Base-by-base conservation (phyloP, 2,113 vertebrate genomes). In the Rhegmatorhina hoffmannsi region DNA sequence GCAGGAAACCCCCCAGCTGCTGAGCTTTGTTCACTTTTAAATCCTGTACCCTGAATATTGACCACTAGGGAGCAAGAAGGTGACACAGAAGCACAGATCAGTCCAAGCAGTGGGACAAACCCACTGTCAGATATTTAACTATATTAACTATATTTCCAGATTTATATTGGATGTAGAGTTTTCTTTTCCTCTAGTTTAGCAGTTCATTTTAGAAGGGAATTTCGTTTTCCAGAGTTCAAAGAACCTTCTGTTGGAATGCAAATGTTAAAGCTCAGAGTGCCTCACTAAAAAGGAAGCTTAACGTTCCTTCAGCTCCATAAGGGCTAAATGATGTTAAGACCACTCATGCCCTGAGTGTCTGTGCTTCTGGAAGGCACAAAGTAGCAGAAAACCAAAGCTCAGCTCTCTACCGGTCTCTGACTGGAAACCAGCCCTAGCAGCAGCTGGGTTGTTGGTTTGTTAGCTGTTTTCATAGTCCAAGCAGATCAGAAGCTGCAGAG, bases 1-100 rank as follows among this genome's bases (percentile, higher is more conserved):
- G 49, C 52, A 97, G 67, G 95, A 97, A 94, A 79, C 24, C n/a
- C 55, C 88, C 55, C 47, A 95, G 90, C 89, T 93, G 86, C 88
- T 95, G 68, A 72, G 33, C 36, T 93, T 91, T 91, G 31, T 74
- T 94, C 67, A 26, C 10, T 83, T 55, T 49, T 87, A 28, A 69
- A 36, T 76, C 44, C 36, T 86, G 84, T 47, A 43, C 18, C 14
- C 25, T 89, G 31, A 20, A 21, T 84, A 67, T 64, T 63, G 56
- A 82, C 44, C 31, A 15, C 40, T 31, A 79, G 44, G 34, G 40
- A 95, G 43, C 47, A 38, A 75, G 44, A 60, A 84, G 36, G 23
- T 72, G 33, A 24, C 72, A 36, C 50, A 44, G 43, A 64, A 53
- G 43, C 21, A 34, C 11, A 21, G 25, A 44, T 73, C 10, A 4